Evolutionary conservation across 2,113 vertebrate species (phyloP), one percentile per base, ranked within the genome.

Genomic region (Cyanistes caeruleus): DNA sequence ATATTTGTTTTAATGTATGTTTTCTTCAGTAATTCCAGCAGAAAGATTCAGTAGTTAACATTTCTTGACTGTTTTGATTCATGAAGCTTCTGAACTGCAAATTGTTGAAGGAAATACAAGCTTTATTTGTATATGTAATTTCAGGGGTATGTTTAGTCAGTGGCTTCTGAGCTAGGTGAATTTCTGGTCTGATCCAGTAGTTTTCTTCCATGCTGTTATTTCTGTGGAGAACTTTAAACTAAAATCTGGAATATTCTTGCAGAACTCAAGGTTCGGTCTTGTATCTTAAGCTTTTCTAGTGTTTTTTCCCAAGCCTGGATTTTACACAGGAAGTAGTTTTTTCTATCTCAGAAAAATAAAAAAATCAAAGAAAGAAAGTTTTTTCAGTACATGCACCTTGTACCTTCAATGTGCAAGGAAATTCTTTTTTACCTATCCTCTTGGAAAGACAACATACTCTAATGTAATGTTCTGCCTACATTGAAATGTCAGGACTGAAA

Each of bases 401-500:
- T 31, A 83, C 73, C 39, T 80, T 95, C 41, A 86, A 13, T 16
- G 30, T 87, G 46, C 28, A 76, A 49, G 20, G 62, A 92, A 91
- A 84, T 48, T 83, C 11, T 89, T 33, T 69, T 68, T 73, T 77
- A 93, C 68, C 19, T 87, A 31, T 44, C 46, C 52, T 39, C 3
- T 67, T 64, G 31, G 62, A 78, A 96, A 93, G 63, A 79, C 39
- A 93, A 49, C 33, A 77, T 70, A 5, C 31, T 83, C 49, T 89
- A 82, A 62, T 93, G 44, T 87, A 82, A 33, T 74, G n/a, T 90
- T 84, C 63, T 97, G 65, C 49, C 83, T 94, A 81, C 69, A 83
- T 37, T 88, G 83, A 96, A 96, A 87, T 44, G n/a, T 85, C 67
- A 75, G 44, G 82, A 72, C 75, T 88, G 81, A 91, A 93, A 95